A percentile compares a stretch with the other conserved stretches of the same genome.
Evolutionary conservation across 2,888 invertebrate genomes (phyloP).

Genomic region (Sminthurinus aureus): DNA sequence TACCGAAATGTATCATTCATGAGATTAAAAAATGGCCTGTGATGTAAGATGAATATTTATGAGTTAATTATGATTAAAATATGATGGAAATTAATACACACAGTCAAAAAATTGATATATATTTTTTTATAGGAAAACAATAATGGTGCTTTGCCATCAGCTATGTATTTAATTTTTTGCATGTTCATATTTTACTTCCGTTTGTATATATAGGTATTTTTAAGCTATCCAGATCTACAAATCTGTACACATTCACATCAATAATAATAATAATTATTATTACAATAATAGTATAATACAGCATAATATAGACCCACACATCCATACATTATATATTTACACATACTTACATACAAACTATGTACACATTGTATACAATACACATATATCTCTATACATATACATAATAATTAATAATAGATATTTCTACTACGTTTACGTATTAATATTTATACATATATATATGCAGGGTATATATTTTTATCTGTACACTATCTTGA

Average conservation of each 20-base stretch:
- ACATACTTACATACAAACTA: constrained; percentile 27
- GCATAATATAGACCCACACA: constrained; percentile 29
- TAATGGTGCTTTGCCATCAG: constrained; percentile 45
- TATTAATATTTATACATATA: too few species aligned
- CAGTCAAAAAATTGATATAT: too few species aligned
- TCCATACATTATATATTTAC: constrained; percentile 22
- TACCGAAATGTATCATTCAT: too few species aligned
- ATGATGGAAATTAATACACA: too few species aligned
- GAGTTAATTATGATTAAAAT: too few species aligned
- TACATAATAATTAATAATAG: too few species aligned
- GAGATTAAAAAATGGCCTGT: too few species aligned
- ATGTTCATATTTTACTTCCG: constrained; percentile 16
- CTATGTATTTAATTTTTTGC: too few species aligned
- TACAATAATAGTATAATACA: background rate
- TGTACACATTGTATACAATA: background rate
- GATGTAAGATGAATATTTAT: too few species aligned
- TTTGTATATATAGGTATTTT: constrained; percentile 23
- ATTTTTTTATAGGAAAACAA: constrained; percentile 34
- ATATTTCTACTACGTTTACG: too few species aligned
- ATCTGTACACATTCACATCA: constrained; percentile 16
- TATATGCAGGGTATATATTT: too few species aligned
- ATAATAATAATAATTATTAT: constrained; percentile 24
- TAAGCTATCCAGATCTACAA: constrained; percentile 32
- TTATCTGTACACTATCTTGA: too few species aligned
- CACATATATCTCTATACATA: background rate